phyloP scores from a whole-genome alignment of 2,113 vertebrate genomes.

The Deroptyus accipitrinus region DNA sequence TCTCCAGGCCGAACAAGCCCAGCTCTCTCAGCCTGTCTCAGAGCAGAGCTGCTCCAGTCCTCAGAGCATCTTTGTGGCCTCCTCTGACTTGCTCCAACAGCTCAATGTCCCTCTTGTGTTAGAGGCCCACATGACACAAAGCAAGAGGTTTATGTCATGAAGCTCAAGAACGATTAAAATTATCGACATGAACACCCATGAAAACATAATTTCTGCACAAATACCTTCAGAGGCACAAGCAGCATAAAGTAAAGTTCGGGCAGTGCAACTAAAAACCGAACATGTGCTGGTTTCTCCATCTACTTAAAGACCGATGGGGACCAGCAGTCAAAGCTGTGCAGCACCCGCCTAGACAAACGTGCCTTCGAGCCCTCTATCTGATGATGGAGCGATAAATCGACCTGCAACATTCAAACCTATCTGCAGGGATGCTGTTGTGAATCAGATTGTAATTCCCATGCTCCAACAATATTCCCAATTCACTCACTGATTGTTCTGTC shows the following conservation, averaged over 20 bases:
- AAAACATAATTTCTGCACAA: neutral
- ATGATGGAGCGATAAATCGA: accelerated
- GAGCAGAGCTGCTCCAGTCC: neutral
- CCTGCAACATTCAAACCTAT: neutral
- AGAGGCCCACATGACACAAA: neutral
- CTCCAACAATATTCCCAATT: neutral
- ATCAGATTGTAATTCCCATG: neutral
- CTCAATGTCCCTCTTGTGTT: neutral
- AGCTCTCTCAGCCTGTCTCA: neutral
- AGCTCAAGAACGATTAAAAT: neutral
- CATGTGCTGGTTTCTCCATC: neutral
- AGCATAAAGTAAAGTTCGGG: neutral
- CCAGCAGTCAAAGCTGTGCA: neutral
- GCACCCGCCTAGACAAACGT: neutral
- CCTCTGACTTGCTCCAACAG: neutral
- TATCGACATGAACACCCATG: neutral
- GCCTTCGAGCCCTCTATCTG: neutral
- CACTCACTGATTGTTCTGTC: neutral
- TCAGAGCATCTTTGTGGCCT: neutral
- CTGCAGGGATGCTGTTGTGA: neutral
- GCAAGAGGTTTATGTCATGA: neutral
- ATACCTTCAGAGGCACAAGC: neutral
- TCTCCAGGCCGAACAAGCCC: neutral
- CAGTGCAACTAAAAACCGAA: neutral
- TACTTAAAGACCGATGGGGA: neutral